Evolutionary conservation across 2,113 vertebrate genomes (phyloP), one percentile per base, ranked within the genome.

Genomic region (Salvelinus fontinalis): DNA sequence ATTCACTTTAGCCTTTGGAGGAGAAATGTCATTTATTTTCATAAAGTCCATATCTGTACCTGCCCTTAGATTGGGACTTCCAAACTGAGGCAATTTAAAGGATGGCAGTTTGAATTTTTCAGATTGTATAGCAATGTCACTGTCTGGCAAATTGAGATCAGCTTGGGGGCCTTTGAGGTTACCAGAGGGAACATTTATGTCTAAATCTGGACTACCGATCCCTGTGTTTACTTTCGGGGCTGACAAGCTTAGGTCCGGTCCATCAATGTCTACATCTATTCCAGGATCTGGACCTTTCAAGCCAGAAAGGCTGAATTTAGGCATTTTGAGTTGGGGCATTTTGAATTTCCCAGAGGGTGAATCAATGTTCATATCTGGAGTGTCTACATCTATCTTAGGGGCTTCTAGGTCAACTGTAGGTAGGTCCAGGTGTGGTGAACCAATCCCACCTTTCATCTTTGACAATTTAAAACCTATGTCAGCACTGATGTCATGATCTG

Each of bases 301-400:
- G 9, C 24, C 27, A 14, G 87, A 84, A 0, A 76, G 0, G 3
- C 0, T 70, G 6, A 89, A 7, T 79, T 88, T 87, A 0, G 88
- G 89, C 86, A 81, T 87, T 62, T 89, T 93, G 0, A 88, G 0
- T 82, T 91, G 88, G 0, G 90, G 88, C 68, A 83, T 71, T 57
- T 88, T 89, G 0, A 89, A 1, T 57, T 92, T 90, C 20, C 67
- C 22, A 26, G 88, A 79, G 1, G 79, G 85, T 20, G 84, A 81
- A 26, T 78, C 81, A 62, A 83, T 74, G 72, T 84, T 84, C 9
- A 91, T 0, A 74, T 79, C 70, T 60, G 86, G 89, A 57, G 70
- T n/a, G 2, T 89, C 83, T 1, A 90, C 0, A n/a, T 91, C 67
- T 5, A 90, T 11, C 1, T 88, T 83, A 4, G 89, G 90, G 18